Evolutionary conservation across 2,113 vertebrate genomes (phyloP).

Genomic region (Gasterosteus nipponicus): DNA sequence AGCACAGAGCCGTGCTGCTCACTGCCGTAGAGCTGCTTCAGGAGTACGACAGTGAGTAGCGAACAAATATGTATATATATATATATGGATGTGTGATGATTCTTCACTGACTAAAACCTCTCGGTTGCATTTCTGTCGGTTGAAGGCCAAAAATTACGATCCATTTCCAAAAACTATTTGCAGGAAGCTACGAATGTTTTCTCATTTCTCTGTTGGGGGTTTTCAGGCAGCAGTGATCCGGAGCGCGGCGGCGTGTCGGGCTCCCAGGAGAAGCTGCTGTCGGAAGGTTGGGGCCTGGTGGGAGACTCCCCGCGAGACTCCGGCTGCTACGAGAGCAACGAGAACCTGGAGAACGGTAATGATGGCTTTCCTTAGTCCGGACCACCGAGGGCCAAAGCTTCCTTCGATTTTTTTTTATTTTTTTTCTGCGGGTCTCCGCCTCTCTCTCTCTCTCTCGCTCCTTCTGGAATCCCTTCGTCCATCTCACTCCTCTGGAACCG

Average conservation of each 20-base stretch:
- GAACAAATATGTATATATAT: background rate
- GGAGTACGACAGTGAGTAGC: constrained; percentile 94
- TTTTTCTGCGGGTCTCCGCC: constrained; percentile 37
- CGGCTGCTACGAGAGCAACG: constrained; percentile 97
- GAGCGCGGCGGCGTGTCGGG: constrained; percentile 85
- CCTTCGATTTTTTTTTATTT: constrained; percentile 29
- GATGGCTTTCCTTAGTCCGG: constrained; percentile 41
- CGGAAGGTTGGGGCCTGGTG: constrained; percentile 85
- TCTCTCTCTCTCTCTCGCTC: constrained; percentile 30
- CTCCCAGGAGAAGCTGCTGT: constrained; percentile 95
- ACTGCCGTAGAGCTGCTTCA: constrained; percentile 96
- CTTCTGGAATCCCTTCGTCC: constrained; percentile 56
- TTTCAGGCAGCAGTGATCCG: constrained; percentile 92
- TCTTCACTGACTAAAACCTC: background rate
- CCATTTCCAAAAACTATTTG: background rate
- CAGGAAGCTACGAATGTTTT: background rate
- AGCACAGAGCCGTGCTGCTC: constrained; percentile 93
- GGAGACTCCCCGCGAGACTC: constrained; percentile 95
- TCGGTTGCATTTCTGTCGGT: background rate
- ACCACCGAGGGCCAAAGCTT: constrained; percentile 1
- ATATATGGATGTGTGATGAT: background rate
- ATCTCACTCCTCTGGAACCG: constrained; percentile 43
- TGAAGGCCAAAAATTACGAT: background rate
- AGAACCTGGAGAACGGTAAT: constrained; percentile 98
- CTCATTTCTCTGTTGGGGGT: background rate